Evolutionary conservation across 1,140 invertebrate species (phyloP).

Genomic region (Meloidogyne floridensis): DNA sequence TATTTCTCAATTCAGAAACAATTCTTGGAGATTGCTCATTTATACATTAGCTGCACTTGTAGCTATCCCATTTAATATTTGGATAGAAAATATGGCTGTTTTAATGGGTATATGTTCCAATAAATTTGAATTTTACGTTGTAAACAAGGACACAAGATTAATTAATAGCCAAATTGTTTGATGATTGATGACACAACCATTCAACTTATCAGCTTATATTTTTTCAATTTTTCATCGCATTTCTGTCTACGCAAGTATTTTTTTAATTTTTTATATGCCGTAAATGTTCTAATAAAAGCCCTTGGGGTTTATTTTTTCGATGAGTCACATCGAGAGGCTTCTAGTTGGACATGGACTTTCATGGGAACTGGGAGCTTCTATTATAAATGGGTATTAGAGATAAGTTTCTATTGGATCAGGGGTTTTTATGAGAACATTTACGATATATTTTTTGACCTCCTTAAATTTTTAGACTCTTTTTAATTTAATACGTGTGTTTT

Average conservation of each 20-base stretch:
- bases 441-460: background rate
- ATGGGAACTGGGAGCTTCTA: too few relatives aligned
- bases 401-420: too few relatives aligned
- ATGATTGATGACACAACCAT: conserved; percentile 15
- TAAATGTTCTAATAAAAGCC: too few relatives aligned
- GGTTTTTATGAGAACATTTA: too few relatives aligned
- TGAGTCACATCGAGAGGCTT: too few relatives aligned
- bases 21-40: conserved; percentile 51
- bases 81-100: conserved; percentile 65
- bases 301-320: too few relatives aligned
- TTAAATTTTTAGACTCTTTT: background rate
- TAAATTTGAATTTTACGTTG: conserved; percentile 63
- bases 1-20: conserved; percentile 30
- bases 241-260: background rate
- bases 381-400: too few relatives aligned
- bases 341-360: too few relatives aligned
- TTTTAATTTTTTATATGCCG: background rate
- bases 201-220: conserved; percentile 4
- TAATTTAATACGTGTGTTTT: background rate
- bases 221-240: background rate
- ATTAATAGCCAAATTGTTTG: conserved; percentile 39
- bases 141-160: conserved; percentile 45
- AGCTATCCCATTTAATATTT: conserved; percentile 64
- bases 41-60: conserved; percentile 61
- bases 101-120: conserved; percentile 60